Conservation (phyloP, 35 echinoderm and acorn worm species). For the Lytechinus variegatus region DNA sequence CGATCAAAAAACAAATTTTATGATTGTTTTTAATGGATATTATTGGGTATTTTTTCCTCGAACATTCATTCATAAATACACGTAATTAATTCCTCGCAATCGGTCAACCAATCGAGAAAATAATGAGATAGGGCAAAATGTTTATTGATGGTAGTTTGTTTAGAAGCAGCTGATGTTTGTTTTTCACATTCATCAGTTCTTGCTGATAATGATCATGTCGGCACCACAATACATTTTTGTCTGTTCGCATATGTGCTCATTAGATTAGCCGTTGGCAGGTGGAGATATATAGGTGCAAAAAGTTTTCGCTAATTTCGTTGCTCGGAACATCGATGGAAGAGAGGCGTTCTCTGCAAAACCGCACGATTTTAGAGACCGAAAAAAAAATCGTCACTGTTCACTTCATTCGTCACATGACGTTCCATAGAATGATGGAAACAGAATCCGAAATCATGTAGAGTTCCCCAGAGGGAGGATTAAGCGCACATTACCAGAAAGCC, state of each 20-base stretch:
- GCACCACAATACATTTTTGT: conserved; percentile 27
- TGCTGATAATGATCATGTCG: conserved; percentile 14
- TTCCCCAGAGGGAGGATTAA: neutral
- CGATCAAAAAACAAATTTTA: too few relatives aligned
- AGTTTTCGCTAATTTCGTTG: conserved; percentile 4
- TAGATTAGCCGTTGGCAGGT: conserved; percentile 5
- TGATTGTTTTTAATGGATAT: too few relatives aligned
- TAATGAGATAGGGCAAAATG: neutral
- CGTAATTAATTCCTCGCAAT: neutral
- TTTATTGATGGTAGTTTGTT: neutral
- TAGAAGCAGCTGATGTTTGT: conserved; percentile 31
- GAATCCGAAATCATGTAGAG: neutral
- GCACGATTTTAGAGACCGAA: neutral
- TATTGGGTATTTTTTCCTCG: neutral
- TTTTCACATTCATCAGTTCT: conserved; percentile 4
- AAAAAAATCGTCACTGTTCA: neutral
- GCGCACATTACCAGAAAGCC: conserved; percentile 9
- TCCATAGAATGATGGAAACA: neutral
- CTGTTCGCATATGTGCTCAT: neutral
- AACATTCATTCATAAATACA: neutral
- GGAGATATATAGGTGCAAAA: conserved; percentile 9
- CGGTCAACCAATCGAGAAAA: neutral
- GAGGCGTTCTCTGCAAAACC: neutral
- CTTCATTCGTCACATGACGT: neutral
- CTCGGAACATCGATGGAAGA: neutral